Evolutionary conservation across 2,797 vertebrate genomes (phyloP), one percentile per base, ranked within the genome.

Genomic region (Clarias pachynema): DNA sequence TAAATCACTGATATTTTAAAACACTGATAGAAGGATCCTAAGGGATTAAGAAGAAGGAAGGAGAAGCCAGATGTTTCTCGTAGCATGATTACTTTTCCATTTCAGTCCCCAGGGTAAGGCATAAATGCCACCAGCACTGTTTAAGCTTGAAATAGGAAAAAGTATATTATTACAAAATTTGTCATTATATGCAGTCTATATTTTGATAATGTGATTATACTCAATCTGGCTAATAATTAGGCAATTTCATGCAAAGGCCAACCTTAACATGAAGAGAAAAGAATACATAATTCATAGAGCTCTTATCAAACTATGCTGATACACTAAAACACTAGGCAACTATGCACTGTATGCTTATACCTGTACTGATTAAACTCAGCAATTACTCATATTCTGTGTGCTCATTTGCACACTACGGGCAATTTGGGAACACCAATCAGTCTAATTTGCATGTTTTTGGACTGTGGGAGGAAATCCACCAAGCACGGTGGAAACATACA

Each of bases 1-100:
- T 8, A 66, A 84, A 79, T n/a, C 77, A 31, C 5, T 79, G 59
- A 79, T 82, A 79, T 72, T 81, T 84, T 88, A 69, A 84, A 88
- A 75, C n/a, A 83, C 75, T 69, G 80, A 85, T 66, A 72, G 34
- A 63, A 59, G 80, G 91, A 94, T 92, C 91, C 92, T 89, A 90
- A 91, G 89, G 94, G 92, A 85, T 72, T 79, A 37, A 63, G 78
- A 75, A 77, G 68, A 69, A 4, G 31, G 37, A 85, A 88, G 85
- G 84, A 80, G 57, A 85, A 86, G 79, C 87, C 86, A 91, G 88
- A 90, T 90, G 89, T 91, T 89, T 90, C 85, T 86, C 79, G 72
- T 75, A 87, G 87, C 62, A 90, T 68, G 85, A 85, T 66, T 44
- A 68, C 80, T 86, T 81, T 85, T 73, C 70, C 65, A 81, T 72